These are phyloP conservation scores for Reticulitermes lucifugus DNA, from an alignment of 2,888 invertebrate species.

Conservation along the genomic window DNA sequence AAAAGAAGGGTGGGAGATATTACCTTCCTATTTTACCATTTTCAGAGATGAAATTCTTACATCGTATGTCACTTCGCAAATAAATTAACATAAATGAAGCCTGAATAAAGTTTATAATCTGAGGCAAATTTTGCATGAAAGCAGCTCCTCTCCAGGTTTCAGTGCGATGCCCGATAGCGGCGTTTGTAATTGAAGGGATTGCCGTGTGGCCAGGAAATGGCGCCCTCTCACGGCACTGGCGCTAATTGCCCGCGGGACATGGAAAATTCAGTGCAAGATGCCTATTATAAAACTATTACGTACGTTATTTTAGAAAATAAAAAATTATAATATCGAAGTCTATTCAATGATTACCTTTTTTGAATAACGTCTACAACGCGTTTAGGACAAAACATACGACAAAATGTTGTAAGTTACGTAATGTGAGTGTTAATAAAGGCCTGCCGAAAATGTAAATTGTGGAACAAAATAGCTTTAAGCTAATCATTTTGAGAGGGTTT, in stretches of 20 bases:
- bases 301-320: not conserved
- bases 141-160: not conserved
- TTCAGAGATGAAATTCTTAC: too few species aligned
- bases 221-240: not conserved
- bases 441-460: not conserved
- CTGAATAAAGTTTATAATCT: not conserved
- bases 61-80: not conserved
- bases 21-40: too few species aligned
- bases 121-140: not conserved
- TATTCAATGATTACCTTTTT: not conserved
- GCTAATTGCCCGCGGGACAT: not conserved
- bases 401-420: too few species aligned
- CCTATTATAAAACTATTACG: constrained; percentile 8
- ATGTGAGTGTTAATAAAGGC: not conserved
- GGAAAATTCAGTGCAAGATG: not conserved
- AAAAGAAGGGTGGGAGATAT: too few species aligned
- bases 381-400: not conserved
- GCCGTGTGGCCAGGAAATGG: not conserved
- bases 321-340: not conserved
- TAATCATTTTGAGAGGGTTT: not conserved
- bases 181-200: not conserved
- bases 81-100: not conserved
- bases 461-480: not conserved
- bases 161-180: constrained; percentile 7
- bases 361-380: not conserved